phyloP scores from a whole-genome alignment of 2,888 invertebrate species.

The Hypercompe scribonia region DNA sequence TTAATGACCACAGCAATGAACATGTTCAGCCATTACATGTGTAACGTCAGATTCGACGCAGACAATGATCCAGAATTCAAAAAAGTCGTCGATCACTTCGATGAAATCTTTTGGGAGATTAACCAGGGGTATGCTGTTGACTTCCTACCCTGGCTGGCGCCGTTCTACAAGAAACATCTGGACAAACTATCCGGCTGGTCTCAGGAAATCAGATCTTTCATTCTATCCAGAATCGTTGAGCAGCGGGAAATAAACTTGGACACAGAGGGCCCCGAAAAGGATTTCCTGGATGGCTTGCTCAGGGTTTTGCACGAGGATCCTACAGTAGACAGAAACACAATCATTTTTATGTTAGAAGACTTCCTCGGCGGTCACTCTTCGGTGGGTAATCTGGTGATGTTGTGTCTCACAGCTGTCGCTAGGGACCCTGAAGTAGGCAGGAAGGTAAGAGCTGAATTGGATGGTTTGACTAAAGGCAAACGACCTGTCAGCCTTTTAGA shows the following conservation, averaged over 20 bases:
- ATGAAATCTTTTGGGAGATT: slow-evolving; percentile 96
- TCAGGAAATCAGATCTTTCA: slow-evolving; percentile 90
- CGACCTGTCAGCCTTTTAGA: slow-evolving; percentile 89
- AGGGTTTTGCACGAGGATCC: slow-evolving; percentile 89
- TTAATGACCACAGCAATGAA: slow-evolving; percentile 92
- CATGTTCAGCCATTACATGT: slow-evolving; percentile 95
- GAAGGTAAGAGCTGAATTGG: slow-evolving; percentile 90
- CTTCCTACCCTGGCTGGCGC: slow-evolving; percentile 93
- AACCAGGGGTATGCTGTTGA: slow-evolving; percentile 96
- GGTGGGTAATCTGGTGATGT: slow-evolving; percentile 93
- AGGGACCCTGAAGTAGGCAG: slow-evolving; percentile 88
- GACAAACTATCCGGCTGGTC: slow-evolving; percentile 90
- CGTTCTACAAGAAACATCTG: slow-evolving; percentile 90
- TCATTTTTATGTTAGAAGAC: slow-evolving; percentile 94
- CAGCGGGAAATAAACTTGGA: slow-evolving; percentile 86
- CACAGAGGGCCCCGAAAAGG: slow-evolving; percentile 88
- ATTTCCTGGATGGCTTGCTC: slow-evolving; percentile 93
- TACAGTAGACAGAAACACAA: slow-evolving; percentile 91
- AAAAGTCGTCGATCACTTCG: slow-evolving; percentile 90
- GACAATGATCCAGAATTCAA: slow-evolving; percentile 89
- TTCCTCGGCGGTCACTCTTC: slow-evolving; percentile 96
- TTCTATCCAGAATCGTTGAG: slow-evolving; percentile 90
- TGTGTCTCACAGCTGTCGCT: slow-evolving; percentile 90
- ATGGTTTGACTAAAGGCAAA: slow-evolving; percentile 85
- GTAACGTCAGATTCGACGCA: slow-evolving; percentile 91